Percentiles rank a stretch among this genome's conserved stretches.
phyloP scores from a whole-genome alignment of 1,140 invertebrate genomes.

The Matsumurasca onukii region DNA sequence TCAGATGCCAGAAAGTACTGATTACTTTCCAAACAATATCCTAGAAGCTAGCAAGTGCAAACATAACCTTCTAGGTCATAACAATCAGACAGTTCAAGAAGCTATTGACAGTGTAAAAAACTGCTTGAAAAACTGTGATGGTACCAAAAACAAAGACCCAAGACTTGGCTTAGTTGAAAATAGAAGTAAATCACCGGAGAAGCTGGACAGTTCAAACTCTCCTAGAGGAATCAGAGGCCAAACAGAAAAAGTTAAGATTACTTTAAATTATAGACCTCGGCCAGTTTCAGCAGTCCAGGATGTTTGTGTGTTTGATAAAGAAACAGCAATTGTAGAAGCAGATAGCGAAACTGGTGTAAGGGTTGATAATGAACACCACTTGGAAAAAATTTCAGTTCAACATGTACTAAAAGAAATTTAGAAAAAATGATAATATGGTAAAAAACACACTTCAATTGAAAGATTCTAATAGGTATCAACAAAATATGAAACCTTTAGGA shows the following conservation, averaged over 20 bases:
- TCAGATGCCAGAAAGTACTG: not conserved
- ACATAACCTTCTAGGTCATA: slow-evolving; percentile 8
- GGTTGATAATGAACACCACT: too few species aligned
- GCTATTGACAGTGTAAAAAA: slow-evolving; percentile 16
- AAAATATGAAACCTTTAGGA: too few species aligned
- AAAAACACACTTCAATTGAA: too few species aligned
- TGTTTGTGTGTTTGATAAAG: too few species aligned
- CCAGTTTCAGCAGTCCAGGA: not conserved
- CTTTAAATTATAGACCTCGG: slow-evolving; percentile 3
- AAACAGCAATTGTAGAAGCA: too few species aligned
- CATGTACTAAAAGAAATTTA: too few species aligned
- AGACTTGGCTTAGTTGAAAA: not conserved
- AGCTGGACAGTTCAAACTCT: not conserved
- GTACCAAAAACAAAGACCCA: slow-evolving; percentile 9
- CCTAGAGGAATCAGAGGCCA: not conserved
- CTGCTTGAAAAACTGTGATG: slow-evolving; percentile 14
- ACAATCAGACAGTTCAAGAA: slow-evolving; percentile 19
- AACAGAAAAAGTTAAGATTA: not conserved
- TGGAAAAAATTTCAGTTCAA: too few species aligned
- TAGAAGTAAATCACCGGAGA: slow-evolving; percentile 10
- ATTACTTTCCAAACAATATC: not conserved
- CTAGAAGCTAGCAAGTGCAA: slow-evolving; percentile 1
- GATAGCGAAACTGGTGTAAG: too few species aligned
- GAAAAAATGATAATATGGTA: too few species aligned
- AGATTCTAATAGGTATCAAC: too few species aligned